Conservation (phyloP, 2,113 vertebrate genomes). For the Limanda limanda region DNA sequence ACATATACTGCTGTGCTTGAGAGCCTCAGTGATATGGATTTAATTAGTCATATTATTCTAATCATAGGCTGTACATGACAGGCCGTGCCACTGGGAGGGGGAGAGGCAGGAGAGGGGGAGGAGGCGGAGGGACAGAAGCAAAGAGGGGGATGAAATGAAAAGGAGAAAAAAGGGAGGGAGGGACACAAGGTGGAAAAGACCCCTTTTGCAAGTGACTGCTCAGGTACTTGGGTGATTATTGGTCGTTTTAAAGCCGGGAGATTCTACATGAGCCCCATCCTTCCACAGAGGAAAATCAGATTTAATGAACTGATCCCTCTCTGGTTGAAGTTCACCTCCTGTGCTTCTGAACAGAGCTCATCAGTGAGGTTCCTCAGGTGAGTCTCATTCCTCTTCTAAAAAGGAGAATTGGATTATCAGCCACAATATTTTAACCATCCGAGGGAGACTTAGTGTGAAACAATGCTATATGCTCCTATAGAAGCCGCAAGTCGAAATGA, state of each 20-base stretch:
- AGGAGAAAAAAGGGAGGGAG: neutral
- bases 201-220: slow-evolving; percentile 25
- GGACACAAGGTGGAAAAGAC: slow-evolving; percentile 20
- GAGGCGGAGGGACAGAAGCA: neutral
- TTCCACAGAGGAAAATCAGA: slow-evolving; percentile 26
- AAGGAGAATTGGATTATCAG: no score
- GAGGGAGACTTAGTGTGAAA: no score
- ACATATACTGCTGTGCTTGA: slow-evolving; percentile 26
- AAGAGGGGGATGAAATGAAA: neutral
- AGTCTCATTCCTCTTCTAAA: no score
- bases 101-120: neutral
- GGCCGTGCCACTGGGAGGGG: slow-evolving; percentile 54
- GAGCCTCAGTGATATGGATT: slow-evolving; percentile 67
- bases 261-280: slow-evolving; percentile 7
- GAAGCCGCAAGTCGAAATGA: no score
- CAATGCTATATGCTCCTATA: no score
- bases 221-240: slow-evolving; percentile 38
- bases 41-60: slow-evolving; percentile 79
- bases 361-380: no score
- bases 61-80: slow-evolving; percentile 77
- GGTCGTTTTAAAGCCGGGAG: slow-evolving; percentile 13
- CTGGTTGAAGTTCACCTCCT: neutral
- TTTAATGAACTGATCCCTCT: slow-evolving; percentile 17
- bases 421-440: no score
- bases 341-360: no score